Conservation (phyloP, 2,888 invertebrate genomes). For the Bhutanitis thaidina region DNA sequence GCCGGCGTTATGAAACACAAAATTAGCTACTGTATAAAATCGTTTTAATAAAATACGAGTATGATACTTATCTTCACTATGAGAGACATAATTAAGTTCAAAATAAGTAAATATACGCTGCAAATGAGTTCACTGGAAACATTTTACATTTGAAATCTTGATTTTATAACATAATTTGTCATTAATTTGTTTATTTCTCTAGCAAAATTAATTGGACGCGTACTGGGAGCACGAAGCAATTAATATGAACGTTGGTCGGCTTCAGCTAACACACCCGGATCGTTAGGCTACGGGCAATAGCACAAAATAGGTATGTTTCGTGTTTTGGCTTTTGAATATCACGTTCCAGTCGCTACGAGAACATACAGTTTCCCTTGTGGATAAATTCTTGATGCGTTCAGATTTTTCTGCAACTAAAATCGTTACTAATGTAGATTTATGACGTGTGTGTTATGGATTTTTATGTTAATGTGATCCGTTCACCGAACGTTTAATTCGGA, state of each 20-base stretch:
- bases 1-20: no score
- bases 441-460: no score
- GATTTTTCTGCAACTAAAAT: no score
- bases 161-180: not conserved
- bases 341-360: conserved; percentile 1
- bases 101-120: no score
- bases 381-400: not conserved
- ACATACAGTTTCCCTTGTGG: not conserved
- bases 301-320: conserved; percentile 2
- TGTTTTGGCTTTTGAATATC: conserved; percentile 7
- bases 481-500: no score
- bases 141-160: not conserved
- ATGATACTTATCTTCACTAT: no score
- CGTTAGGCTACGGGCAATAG: conserved; percentile 11
- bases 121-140: not conserved
- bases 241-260: conserved; percentile 21
- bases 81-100: no score
- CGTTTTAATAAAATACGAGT: no score
- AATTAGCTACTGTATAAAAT: no score
- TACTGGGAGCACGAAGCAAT: conserved; percentile 19
- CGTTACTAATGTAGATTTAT: no score
- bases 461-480: no score
- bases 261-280: conserved; percentile 10
- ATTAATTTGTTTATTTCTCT: conserved; percentile 13
- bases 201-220: conserved; percentile 21